Evolutionary conservation across 1,140 invertebrate species (phyloP), one percentile per base, ranked within the genome.

Genomic region (Orussus abietinus): DNA sequence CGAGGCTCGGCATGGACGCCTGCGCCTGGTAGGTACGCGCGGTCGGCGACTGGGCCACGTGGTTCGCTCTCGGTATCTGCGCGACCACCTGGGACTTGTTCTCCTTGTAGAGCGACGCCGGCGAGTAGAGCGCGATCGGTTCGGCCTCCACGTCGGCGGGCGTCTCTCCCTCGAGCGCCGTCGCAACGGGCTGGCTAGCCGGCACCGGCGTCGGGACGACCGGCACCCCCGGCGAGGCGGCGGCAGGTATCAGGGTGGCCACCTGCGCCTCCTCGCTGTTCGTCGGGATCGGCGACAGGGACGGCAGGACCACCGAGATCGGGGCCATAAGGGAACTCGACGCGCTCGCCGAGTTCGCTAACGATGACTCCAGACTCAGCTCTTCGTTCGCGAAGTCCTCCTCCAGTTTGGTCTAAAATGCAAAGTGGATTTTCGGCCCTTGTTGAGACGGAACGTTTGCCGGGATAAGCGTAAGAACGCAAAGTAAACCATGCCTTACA

Each of bases 401-500:
- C 33, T 72, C 69, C 45, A 74, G 59, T 44, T 74, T 68, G 17
- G 65, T 66, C 65, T 70, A 53, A 47, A 66, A 64, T 53, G 62
- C 17, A 51, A 36, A 63, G 53, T n/a, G n/a, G n/a, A n/a, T n/a
- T n/a, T n/a, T n/a, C n/a, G n/a, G n/a, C n/a, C n/a, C n/a, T n/a
- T n/a, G n/a, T n/a, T 25, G 6, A n/a, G 6, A 25, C 6, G 6
- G 22, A 25, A n/a, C n/a, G 22, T 48, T 38, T 19, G 40, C 17
- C 22, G 6, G 22, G 6, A 7, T n/a, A 25, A n/a, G 22, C 6
- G 51, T 55, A 54, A 58, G 45, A 60, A 49, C 60, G 59, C 59
- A 67, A 68, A 72, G 66, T 63, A 69, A 72, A 72, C 57, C 69
- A 72, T 72, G 69, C 68, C 69, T 72, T 72, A 72, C 69, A 72